A percentile compares a stretch with the other conserved stretches of the same genome.
Conservation (phyloP, 2,888 invertebrate species). For the Sphecodes monilicornis region DNA sequence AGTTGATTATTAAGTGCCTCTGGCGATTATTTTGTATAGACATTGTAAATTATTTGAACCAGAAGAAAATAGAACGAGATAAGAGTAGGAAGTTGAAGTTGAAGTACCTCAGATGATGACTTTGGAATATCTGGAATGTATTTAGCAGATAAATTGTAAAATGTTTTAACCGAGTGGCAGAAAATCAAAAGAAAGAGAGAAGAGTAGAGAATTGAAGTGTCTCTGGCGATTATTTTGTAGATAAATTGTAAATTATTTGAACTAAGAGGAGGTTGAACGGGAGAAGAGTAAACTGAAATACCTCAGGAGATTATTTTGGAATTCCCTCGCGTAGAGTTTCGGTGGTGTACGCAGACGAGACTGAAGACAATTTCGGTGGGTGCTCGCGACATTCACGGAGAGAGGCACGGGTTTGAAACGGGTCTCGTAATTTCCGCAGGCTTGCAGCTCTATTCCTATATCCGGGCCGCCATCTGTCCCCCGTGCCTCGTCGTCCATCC, state of each 20-base stretch:
- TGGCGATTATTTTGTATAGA: no score
- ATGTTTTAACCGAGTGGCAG: background rate
- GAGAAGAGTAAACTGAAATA: background rate
- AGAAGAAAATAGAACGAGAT: no score
- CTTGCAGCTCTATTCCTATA: slow-evolving; percentile 71
- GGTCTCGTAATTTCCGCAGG: slow-evolving; percentile 72
- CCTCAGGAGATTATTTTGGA: background rate
- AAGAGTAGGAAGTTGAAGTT: no score
- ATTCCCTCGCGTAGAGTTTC: background rate
- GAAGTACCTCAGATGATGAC: no score
- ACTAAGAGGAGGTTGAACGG: background rate
- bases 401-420: slow-evolving; percentile 44
- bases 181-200: background rate
- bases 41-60: no score
- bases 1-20: no score
- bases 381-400: slow-evolving; percentile 9
- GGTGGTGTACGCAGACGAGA: background rate
- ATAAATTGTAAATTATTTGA: background rate
- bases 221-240: no score
- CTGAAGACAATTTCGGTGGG: background rate
- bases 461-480: slow-evolving; percentile 73
- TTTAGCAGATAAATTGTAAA: no score
- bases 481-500: slow-evolving; percentile 76
- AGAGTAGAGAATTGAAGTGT: no score
- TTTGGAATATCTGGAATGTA: no score